phyloP scores from a whole-genome alignment of 2,888 invertebrate species.

The Hirtodrosophila trivittata region DNA sequence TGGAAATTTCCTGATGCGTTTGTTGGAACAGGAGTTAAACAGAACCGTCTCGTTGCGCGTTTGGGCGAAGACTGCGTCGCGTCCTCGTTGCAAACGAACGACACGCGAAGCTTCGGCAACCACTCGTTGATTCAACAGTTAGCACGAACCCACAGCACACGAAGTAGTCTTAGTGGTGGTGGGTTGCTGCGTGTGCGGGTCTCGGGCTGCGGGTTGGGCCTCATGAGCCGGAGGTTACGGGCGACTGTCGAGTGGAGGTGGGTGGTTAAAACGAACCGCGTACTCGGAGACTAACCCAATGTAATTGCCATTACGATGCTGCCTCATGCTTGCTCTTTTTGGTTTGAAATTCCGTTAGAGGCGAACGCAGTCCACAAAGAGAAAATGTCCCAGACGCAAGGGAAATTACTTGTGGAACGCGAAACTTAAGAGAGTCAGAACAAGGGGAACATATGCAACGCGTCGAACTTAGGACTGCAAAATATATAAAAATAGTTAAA shows the following conservation, averaged over 20 bases:
- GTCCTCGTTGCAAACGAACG: constrained; percentile 46
- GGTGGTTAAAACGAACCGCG: constrained; percentile 50
- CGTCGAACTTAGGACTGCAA: too few species aligned
- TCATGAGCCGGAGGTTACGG: not conserved
- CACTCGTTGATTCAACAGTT: constrained; percentile 79
- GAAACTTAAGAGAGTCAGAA: constrained; percentile 5
- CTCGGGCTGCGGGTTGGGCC: not conserved
- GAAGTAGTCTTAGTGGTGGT: constrained; percentile 11
- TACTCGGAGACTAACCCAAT: constrained; percentile 65
- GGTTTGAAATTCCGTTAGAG: constrained; percentile 28
- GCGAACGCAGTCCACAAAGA: constrained; percentile 44
- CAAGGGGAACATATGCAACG: too few species aligned
- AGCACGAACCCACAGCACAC: constrained; percentile 39
- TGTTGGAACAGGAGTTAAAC: constrained; percentile 34
- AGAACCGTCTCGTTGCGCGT: constrained; percentile 76
- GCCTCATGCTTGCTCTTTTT: constrained; percentile 44
- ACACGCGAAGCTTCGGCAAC: constrained; percentile 61
- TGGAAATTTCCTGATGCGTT: constrained; percentile 16
- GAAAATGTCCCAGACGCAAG: constrained; percentile 35
- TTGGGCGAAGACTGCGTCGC: constrained; percentile 69
- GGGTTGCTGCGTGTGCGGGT: constrained; percentile 14
- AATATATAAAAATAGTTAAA: too few species aligned
- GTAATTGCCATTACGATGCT: constrained; percentile 71
- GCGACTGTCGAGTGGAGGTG: constrained; percentile 1
- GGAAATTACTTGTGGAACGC: constrained; percentile 27